Evolutionary conservation across 1,140 invertebrate genomes (phyloP).

Genomic region (Heterodera carotae): DNA sequence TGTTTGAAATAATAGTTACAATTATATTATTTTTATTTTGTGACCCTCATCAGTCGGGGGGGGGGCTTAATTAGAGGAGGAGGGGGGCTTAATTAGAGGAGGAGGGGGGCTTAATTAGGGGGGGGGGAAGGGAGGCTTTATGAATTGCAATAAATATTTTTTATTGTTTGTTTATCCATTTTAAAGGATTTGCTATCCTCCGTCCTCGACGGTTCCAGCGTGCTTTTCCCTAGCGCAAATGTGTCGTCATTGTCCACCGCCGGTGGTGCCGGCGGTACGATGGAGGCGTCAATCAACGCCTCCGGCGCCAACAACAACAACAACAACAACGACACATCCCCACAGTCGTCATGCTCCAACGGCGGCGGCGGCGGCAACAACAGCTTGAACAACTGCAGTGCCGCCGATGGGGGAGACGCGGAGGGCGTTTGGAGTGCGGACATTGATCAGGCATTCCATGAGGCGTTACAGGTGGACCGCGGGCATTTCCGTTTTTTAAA

Average conservation of each 20-base stretch:
- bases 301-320: slow-evolving; percentile 4
- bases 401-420: slow-evolving; percentile 73
- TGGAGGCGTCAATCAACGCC: neutral
- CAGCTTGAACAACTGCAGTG: neutral
- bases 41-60: no score
- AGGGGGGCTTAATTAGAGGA: no score
- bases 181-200: neutral
- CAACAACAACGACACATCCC: slow-evolving; percentile 20
- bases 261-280: no score
- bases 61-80: no score
- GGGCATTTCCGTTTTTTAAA: no score
- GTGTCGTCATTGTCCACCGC: neutral
- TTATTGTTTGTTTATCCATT: no score
- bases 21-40: no score
- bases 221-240: neutral
- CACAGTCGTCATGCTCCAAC: slow-evolving; percentile 22
- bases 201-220: neutral
- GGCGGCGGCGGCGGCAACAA: neutral
- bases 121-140: no score
- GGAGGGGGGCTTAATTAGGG: no score
- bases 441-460: slow-evolving; percentile 99
- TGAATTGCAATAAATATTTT: no score
- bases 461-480: slow-evolving; percentile 97
- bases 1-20: no score
- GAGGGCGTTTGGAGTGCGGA: slow-evolving; percentile 99